These are phyloP conservation scores for Habropoda laboriosa DNA, from an alignment of 1,140 invertebrate genomes.

Conservation along the genomic window DNA sequence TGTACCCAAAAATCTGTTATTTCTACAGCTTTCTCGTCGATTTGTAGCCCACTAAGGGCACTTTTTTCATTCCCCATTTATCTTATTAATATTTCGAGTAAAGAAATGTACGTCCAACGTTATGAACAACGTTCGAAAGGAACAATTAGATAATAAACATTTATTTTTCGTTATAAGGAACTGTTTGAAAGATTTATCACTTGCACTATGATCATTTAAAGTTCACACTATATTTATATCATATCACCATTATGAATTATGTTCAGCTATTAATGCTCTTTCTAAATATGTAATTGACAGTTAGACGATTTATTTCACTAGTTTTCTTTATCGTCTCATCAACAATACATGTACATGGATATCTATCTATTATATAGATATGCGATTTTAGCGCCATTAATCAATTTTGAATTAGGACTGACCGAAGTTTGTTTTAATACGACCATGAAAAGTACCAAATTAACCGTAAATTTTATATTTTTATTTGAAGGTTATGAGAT, in stretches of 20 bases:
- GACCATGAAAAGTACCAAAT: not conserved
- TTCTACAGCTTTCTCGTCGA: slow-evolving; percentile 88
- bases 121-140: not conserved
- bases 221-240: not conserved
- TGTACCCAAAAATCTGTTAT: slow-evolving; percentile 90
- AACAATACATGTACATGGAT: not conserved
- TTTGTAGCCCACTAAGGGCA: slow-evolving; percentile 86
- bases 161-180: not conserved
- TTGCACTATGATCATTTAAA: not conserved
- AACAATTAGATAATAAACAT: not conserved
- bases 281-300: not conserved
- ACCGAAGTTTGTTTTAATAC: not conserved
- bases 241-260: not conserved
- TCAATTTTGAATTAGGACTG: too few species aligned
- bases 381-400: not conserved
- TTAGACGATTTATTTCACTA: not conserved
- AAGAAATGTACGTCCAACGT: not conserved
- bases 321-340: not conserved
- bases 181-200: not conserved
- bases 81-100: not conserved
- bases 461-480: too few species aligned
- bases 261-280: not conserved
- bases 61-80: slow-evolving; percentile 90
- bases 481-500: not conserved
- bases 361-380: not conserved